phyloP scores from a whole-genome alignment of 2,888 invertebrate genomes.

The Drosophila peninsularis region DNA sequence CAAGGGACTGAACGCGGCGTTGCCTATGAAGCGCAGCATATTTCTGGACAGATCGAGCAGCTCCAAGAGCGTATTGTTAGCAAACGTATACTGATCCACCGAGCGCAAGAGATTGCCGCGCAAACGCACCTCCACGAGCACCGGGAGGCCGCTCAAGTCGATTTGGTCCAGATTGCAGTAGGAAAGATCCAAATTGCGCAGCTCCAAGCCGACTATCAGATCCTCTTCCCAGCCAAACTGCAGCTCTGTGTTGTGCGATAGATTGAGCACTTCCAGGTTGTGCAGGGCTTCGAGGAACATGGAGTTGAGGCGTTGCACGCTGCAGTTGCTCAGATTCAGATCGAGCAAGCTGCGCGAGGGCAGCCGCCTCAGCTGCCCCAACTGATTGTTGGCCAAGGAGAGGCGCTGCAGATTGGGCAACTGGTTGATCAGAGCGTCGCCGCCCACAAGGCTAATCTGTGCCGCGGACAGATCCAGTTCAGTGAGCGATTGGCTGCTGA shows the following conservation, averaged over 20 bases:
- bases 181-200: constrained; percentile 87
- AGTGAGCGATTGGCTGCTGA: constrained; percentile 87
- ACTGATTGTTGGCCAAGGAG: constrained; percentile 86
- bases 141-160: constrained; percentile 87
- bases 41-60: constrained; percentile 89
- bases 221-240: constrained; percentile 84
- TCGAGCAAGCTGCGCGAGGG: constrained; percentile 86
- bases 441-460: constrained; percentile 86
- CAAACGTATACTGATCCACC: constrained; percentile 86
- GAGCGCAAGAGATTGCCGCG: constrained; percentile 88
- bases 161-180: constrained; percentile 87
- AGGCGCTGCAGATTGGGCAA: constrained; percentile 86
- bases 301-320: constrained; percentile 85
- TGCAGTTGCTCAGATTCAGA: constrained; percentile 87
- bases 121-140: constrained; percentile 86
- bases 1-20: constrained; percentile 87
- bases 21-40: constrained; percentile 87
- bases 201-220: constrained; percentile 85
- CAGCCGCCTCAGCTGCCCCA: constrained; percentile 85
- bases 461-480: constrained; percentile 85
- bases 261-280: constrained; percentile 86
- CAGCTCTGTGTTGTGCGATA: constrained; percentile 87
- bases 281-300: constrained; percentile 87
- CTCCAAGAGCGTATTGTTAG: constrained; percentile 87
- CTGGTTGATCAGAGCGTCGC: constrained; percentile 83